phyloP scores from a whole-genome alignment of 1,140 invertebrate genomes.

The Halesus radiatus region DNA sequence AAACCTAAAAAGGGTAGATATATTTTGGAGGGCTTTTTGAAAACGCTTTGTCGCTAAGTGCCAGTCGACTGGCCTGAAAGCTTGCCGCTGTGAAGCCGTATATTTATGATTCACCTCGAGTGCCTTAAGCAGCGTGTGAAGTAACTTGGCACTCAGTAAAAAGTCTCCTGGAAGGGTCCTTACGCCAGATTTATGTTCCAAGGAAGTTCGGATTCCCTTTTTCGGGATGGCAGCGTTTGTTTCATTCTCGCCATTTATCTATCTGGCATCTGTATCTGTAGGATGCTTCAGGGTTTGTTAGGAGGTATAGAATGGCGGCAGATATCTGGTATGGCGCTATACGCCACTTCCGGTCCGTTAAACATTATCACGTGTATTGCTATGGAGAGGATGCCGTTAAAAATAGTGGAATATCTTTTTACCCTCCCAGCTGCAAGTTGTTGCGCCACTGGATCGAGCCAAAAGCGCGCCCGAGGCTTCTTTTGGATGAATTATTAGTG shows the following conservation, averaged over 20 bases:
- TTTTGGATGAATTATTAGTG: slow-evolving; percentile 30
- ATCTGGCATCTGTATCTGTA: slow-evolving; percentile 29
- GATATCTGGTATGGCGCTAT: slow-evolving; percentile 45
- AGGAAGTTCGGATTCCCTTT: neutral
- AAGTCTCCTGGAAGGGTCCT: neutral
- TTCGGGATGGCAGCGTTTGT: neutral
- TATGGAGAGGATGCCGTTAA: slow-evolving; percentile 46
- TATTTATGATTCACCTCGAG: slow-evolving; percentile 27
- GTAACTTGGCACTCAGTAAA: neutral
- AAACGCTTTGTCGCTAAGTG: neutral
- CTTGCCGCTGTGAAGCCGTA: neutral
- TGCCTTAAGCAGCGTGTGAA: neutral
- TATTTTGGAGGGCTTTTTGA: neutral
- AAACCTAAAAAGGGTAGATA: neutral
- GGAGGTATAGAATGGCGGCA: slow-evolving; percentile 33
- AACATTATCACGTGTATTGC: slow-evolving; percentile 54
- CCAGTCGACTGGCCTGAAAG: neutral
- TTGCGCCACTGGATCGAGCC: slow-evolving; percentile 24
- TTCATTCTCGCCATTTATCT: slow-evolving; percentile 24
- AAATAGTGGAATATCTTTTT: slow-evolving; percentile 43
- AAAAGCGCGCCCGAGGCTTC: slow-evolving; percentile 29
- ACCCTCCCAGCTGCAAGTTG: slow-evolving; percentile 26
- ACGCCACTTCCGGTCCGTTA: slow-evolving; percentile 54
- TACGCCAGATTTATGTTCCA: no score
- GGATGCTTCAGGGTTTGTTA: slow-evolving; percentile 29